Percentiles rank a stretch among this genome's conserved stretches.
Evolutionary conservation across 2,888 invertebrate species (phyloP).

Genomic region (Entomobrya proxima): DNA sequence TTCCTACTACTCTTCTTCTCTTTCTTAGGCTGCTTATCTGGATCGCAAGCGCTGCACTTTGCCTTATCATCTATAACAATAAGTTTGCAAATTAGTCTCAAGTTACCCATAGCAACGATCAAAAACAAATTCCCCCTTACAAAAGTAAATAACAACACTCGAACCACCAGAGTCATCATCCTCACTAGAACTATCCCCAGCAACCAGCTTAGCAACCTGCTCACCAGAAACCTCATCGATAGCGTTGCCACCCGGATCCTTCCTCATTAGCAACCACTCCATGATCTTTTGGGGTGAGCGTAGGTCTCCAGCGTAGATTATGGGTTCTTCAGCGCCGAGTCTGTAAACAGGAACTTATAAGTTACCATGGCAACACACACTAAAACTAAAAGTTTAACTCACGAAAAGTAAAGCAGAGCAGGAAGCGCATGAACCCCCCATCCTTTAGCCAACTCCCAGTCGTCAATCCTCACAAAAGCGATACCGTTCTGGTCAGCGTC

Average conservation of each 20-base stretch:
- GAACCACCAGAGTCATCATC: conserved; percentile 61
- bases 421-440: conserved; percentile 93
- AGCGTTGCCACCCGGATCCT: conserved; percentile 93
- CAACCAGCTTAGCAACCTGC: conserved; percentile 84
- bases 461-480: conserved; percentile 94
- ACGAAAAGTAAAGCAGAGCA: conserved; percentile 92
- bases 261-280: conserved; percentile 93
- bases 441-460: conserved; percentile 90
- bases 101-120: background rate
- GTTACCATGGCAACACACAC: background rate
- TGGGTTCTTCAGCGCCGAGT: conserved; percentile 71
- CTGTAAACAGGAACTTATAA: conserved; percentile 57
- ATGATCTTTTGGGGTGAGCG: conserved; percentile 80
- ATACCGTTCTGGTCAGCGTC: conserved; percentile 84
- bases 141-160: conserved; percentile 92
- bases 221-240: conserved; percentile 93
- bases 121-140: conserved; percentile 80
- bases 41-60: conserved; percentile 71
- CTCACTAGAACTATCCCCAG: background rate
- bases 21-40: conserved; percentile 68
- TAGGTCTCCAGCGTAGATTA: conserved; percentile 76
- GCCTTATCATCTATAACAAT: conserved; percentile 69
- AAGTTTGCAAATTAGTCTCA: background rate
- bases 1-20: conserved; percentile 64
- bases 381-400: conserved; percentile 75